Evolutionary conservation across 2,797 vertebrate genomes (phyloP).

Genomic region (Nyctibius grandis): DNA sequence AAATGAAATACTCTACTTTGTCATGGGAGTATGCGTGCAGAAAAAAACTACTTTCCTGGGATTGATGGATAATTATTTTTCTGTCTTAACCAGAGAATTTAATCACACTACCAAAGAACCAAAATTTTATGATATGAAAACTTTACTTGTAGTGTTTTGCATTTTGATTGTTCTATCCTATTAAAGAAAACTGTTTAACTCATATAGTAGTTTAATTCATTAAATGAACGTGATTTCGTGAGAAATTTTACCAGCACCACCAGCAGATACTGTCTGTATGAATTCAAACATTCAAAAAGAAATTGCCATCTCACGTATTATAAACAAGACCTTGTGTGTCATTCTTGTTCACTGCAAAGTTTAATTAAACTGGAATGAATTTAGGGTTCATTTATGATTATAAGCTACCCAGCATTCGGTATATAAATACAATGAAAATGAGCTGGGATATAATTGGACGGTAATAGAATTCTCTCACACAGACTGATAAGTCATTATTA

Average conservation of each 20-base stretch:
- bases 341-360: constrained; percentile 39
- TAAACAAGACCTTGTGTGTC: constrained; percentile 8
- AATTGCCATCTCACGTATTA: constrained; percentile 2
- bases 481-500: constrained; percentile 66
- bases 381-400: neutral
- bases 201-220: neutral
- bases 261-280: neutral
- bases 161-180: neutral
- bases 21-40: neutral
- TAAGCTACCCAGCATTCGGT: constrained; percentile 4
- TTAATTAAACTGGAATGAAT: constrained; percentile 73
- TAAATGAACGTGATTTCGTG: neutral
- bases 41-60: neutral
- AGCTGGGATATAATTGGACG: constrained; percentile 37
- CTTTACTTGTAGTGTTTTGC: neutral
- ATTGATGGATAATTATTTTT: constrained; percentile 10
- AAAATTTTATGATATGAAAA: neutral
- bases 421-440: constrained; percentile 57
- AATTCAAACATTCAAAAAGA: constrained; percentile 2
- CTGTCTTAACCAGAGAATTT: neutral
- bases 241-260: neutral
- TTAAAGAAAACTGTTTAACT: neutral
- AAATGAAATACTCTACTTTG: neutral
- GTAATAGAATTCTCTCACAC: constrained; percentile 69
- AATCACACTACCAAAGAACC: neutral